These are phyloP conservation scores for Auanema freiburgensis DNA, from an alignment of 2,888 invertebrate species.

Conservation along the genomic window DNA sequence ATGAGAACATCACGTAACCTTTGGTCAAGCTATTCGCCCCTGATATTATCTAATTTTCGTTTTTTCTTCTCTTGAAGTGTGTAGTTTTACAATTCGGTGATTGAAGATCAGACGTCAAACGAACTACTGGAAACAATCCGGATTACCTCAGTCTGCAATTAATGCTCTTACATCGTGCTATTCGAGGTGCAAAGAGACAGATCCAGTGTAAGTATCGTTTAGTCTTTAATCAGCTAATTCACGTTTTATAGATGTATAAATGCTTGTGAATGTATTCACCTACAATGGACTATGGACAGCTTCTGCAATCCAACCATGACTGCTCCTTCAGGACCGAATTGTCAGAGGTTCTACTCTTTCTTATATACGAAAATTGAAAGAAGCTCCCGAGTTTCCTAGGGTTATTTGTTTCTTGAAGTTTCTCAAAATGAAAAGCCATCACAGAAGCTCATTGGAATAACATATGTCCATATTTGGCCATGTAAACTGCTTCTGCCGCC, in stretches of 20 bases:
- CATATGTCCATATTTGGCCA: too few species aligned
- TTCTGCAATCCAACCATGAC: constrained; percentile 50
- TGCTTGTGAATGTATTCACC: constrained; percentile 56
- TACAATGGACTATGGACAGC: constrained; percentile 56
- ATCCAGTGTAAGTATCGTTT: constrained; percentile 33
- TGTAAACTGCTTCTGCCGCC: too few species aligned
- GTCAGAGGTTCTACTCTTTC: constrained; percentile 35
- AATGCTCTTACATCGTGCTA: constrained; percentile 46
- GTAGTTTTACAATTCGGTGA: neutral
- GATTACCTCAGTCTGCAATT: constrained; percentile 43
- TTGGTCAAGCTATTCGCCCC: neutral
- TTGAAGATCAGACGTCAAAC: constrained; percentile 52
- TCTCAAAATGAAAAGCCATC: too few species aligned
- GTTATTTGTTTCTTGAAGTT: constrained; percentile 1
- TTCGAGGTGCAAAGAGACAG: constrained; percentile 45
- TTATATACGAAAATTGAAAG: neutral
- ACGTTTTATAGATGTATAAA: constrained; percentile 44
- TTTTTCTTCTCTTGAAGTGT: neutral
- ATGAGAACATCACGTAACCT: neutral
- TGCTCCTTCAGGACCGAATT: constrained; percentile 48
- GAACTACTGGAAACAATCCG: constrained; percentile 44
- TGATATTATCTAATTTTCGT: neutral
- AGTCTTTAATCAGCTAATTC: neutral
- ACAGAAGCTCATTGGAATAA: too few species aligned
- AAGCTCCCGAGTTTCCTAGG: neutral